Evolutionary conservation across 2,113 vertebrate species (phyloP), one percentile per base, ranked within the genome.

Genomic region (Syrmaticus mikado): DNA sequence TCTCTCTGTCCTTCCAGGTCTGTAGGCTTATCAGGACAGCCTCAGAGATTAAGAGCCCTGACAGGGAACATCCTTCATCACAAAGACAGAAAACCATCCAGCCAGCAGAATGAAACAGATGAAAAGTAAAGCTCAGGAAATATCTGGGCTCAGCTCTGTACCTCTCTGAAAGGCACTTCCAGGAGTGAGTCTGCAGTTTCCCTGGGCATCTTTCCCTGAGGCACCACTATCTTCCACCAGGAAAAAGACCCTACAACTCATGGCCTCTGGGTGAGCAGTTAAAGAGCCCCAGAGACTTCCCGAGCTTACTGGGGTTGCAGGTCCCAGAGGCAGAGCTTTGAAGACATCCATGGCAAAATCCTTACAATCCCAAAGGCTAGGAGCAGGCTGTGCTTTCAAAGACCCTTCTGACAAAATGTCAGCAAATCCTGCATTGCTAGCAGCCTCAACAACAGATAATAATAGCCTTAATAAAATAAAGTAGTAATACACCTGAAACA

Each of bases 391-490:
- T 30, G 66, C 86, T 78, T 83, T 55, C 64, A 25, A 46, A 77
- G 64, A 14, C 36, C 71, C 60, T 82, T n/a, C 82, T 87, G 65
- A 62, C 80, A 84, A 84, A 84, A 76, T 10, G 13, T 43, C 89
- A 75, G 74, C 60, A 60, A 50, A 90, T 67, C 68, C 73, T 79
- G 70, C 67, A 62, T 68, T 0, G 1, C 53, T 25, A 80, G 62
- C 79, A 82, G 67, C 72, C 83, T 79, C 34, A 13, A 50, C 72
- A 71, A 64, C 75, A 84, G 80, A 66, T 71, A 89, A 88, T 53
- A 81, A 81, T 40, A 21, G 50, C 45, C 9, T 30, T 84, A 71
- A 81, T 89, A 70, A 65, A 90, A 96, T 79, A 76, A 82, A 91
- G 38, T 48, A 32, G 45, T 68, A 78, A 87, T 48, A 50, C 14